Evolutionary conservation across 2,797 vertebrate species (phyloP).

Genomic region (Manis javanica): DNA sequence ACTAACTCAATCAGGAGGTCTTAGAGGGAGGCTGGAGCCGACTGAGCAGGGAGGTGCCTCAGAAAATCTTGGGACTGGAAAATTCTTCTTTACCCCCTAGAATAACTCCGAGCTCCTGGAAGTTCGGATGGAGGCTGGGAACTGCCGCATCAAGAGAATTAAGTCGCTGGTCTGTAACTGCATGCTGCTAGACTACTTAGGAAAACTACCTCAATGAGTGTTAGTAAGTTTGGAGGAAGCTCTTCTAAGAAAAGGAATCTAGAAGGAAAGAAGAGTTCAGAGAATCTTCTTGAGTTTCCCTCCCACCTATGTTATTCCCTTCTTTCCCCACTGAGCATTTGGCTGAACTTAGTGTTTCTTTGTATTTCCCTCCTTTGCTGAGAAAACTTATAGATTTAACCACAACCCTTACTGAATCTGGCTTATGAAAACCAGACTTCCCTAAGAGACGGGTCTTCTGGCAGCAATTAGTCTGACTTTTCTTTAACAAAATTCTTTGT

Average conservation of each 20-base stretch:
- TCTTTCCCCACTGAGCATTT: neutral
- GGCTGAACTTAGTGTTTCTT: slow-evolving; percentile 72
- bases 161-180: neutral
- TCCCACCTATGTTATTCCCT: neutral
- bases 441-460: slow-evolving; percentile 87
- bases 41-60: neutral
- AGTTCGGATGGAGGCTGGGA: neutral
- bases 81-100: neutral
- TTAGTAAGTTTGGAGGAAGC: slow-evolving; percentile 30
- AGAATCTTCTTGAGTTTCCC: neutral
- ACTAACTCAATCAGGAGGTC: neutral
- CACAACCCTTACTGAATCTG: slow-evolving; percentile 86
- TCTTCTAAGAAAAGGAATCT: neutral
- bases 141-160: neutral
- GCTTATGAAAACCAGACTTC: slow-evolving; percentile 90
- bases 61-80: neutral
- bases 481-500: slow-evolving; percentile 89
- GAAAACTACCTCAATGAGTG: neutral
- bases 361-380: slow-evolving; percentile 73
- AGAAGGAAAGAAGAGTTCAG: neutral
- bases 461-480: slow-evolving; percentile 89
- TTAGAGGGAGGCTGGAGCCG: neutral
- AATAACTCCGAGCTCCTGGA: neutral
- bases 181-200: neutral
- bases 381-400: slow-evolving; percentile 84